These are phyloP conservation scores for Pycnonotus jocosus DNA, from an alignment of 2,113 vertebrate species.

Conservation along the genomic window DNA sequence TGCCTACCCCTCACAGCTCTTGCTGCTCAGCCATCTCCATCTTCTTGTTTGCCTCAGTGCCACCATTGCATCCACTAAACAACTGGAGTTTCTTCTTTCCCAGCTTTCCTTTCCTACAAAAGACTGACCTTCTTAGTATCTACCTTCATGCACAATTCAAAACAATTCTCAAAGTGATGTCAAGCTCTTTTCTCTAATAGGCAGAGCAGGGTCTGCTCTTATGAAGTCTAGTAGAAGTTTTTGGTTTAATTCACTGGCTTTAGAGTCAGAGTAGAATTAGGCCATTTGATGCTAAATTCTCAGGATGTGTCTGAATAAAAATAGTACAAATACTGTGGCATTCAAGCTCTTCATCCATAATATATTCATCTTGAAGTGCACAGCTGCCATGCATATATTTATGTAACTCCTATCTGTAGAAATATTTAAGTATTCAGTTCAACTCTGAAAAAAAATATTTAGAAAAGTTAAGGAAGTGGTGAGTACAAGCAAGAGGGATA, in stretches of 20 bases:
- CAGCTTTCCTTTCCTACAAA: neutral
- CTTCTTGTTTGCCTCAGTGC: neutral
- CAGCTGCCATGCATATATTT: conserved; percentile 47
- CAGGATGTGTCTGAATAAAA: conserved; percentile 49
- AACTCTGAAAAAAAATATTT: conserved; percentile 6
- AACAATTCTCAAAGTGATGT: neutral
- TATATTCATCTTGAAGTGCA: conserved; percentile 45
- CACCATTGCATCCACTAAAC: rapidly evolving
- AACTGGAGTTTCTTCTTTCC: neutral
- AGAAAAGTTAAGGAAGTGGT: conserved; percentile 5
- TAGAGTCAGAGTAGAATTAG: neutral
- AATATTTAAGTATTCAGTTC: conserved; percentile 19
- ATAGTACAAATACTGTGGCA: conserved; percentile 43
- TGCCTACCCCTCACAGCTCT: neutral
- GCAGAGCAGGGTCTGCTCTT: neutral
- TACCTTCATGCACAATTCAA: neutral
- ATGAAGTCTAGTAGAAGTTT: neutral
- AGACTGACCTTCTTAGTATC: neutral
- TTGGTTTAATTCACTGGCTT: neutral
- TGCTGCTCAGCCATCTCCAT: neutral
- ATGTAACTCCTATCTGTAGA: conserved; percentile 45
- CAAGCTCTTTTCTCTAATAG: neutral
- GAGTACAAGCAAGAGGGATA: neutral
- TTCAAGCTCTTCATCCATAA: conserved; percentile 34
- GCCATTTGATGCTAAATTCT: conserved; percentile 31